These are phyloP conservation scores for Phalacrocorax brasilianus DNA, from an alignment of 2,113 vertebrate species.

Conservation along the genomic window DNA sequence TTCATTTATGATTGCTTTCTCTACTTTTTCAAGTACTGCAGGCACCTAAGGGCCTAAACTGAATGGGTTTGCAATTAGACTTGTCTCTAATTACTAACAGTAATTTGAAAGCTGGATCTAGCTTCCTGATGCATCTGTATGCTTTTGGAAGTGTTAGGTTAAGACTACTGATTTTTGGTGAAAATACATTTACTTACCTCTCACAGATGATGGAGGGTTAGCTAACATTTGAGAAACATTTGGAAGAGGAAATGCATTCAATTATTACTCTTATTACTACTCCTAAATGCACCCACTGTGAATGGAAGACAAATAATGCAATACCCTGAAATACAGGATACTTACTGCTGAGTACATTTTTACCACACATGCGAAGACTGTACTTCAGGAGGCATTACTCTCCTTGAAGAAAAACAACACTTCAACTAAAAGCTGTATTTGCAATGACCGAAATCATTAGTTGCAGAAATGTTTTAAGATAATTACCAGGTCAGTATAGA, in stretches of 20 bases:
- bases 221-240: conserved; percentile 43
- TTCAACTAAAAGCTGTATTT: not conserved
- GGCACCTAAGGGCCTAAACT: not conserved
- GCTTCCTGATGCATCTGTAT: not conserved
- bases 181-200: conserved; percentile 26
- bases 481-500: not conserved
- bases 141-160: not conserved
- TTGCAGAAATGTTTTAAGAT: not conserved
- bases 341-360: not conserved
- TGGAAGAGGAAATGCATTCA: conserved; percentile 27
- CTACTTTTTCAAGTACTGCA: not conserved
- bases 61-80: not conserved
- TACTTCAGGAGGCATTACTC: not conserved
- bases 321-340: not conserved
- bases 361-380: not conserved
- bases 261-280: not conserved
- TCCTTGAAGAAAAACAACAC: not conserved
- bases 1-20: not conserved
- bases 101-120: not conserved
- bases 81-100: not conserved
- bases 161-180: not conserved
- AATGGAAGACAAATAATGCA: not conserved
- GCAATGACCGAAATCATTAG: not conserved
- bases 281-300: not conserved
- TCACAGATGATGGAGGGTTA: not conserved